phyloP scores from a whole-genome alignment of 2,888 invertebrate genomes.

The Nomada fabriciana region DNA sequence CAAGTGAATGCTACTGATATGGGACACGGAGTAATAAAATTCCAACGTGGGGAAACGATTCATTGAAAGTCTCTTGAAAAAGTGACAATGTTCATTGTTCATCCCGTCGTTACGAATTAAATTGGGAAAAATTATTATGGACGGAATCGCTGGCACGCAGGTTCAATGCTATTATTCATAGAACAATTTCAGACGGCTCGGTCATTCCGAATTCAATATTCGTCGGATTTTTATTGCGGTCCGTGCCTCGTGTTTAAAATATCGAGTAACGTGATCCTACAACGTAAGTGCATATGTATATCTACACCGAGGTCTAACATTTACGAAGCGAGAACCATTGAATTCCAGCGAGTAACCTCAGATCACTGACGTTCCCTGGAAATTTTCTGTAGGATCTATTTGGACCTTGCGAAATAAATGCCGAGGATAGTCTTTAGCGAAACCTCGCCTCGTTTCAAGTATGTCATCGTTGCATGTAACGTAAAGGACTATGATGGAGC shows the following conservation, averaged over 20 bases:
- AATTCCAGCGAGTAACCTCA: conserved; percentile 33
- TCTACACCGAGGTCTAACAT: conserved; percentile 62
- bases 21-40: conserved; percentile 29
- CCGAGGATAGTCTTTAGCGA: too few relatives aligned
- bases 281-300: conserved; percentile 59
- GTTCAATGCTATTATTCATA: background rate
- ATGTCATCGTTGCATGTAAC: background rate
- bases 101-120: background rate
- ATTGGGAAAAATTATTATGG: background rate
- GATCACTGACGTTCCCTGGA: conserved; percentile 37
- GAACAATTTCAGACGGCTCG: background rate
- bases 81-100: background rate
- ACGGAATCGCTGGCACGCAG: background rate
- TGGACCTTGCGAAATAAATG: background rate
- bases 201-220: conserved; percentile 7
- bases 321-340: conserved; percentile 42
- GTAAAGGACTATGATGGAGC: conserved; percentile 40
- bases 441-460: too few relatives aligned
- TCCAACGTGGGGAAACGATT: background rate
- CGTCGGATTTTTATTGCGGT: conserved; percentile 35
- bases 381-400: conserved; percentile 28
- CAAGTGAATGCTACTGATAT: conserved; percentile 77
- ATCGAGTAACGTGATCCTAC: conserved; percentile 63
- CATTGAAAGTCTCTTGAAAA: background rate
- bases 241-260: conserved; percentile 43